A percentile compares a stretch with the other conserved stretches of the same genome.
Conservation (phyloP, 2,797 vertebrate genomes). For the Malurus leucopterus region DNA sequence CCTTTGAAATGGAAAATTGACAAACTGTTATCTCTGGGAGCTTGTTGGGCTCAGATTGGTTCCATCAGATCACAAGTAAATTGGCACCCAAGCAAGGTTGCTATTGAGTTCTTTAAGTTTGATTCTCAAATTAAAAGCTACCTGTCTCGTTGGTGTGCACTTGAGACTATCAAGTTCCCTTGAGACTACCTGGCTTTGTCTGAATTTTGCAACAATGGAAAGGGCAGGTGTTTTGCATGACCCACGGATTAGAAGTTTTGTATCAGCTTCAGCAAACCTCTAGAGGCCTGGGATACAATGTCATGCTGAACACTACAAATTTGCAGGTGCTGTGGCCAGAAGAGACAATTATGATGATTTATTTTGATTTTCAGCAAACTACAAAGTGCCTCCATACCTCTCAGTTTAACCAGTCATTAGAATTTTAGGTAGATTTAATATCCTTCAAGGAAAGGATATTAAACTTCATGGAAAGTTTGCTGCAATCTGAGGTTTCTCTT, state of each 20-base stretch:
- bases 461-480: not conserved
- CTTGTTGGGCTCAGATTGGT: not conserved
- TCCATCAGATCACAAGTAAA: conserved; percentile 11
- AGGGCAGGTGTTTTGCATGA: not conserved
- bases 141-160: not conserved
- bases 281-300: not conserved
- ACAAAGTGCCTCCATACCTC: not conserved
- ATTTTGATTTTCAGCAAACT: not conserved
- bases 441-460: not conserved
- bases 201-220: not conserved
- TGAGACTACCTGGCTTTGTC: not conserved
- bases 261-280: not conserved
- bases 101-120: conserved; percentile 1
- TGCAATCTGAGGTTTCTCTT: not conserved
- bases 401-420: not conserved
- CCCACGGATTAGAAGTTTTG: not conserved
- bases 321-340: not conserved
- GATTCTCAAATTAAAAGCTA: not conserved
- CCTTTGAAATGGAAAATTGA: conserved; percentile 48
- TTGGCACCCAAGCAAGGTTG: conserved; percentile 11
- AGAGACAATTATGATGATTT: not conserved
- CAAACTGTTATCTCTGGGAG: conserved; percentile 39
- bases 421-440: not conserved
- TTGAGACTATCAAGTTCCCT: not conserved
- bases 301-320: not conserved